phyloP scores from a whole-genome alignment of 2,797 vertebrate genomes.

The Channallabes apus region DNA sequence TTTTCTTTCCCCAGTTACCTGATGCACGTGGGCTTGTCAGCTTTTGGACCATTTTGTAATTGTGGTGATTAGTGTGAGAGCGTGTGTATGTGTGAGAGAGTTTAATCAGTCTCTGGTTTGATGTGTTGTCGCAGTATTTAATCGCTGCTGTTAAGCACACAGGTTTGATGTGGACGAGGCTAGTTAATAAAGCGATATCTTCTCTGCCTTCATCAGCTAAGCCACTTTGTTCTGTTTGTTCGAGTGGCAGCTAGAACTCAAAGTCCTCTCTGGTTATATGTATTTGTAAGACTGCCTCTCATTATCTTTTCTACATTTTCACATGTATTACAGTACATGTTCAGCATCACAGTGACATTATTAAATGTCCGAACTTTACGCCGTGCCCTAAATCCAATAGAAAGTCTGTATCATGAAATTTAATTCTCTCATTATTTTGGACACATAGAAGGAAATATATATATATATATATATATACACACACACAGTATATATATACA shows the following conservation, averaged over 20 bases:
- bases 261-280: conserved; percentile 37
- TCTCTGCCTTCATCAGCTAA: conserved; percentile 71
- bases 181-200: conserved; percentile 79
- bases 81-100: conserved; percentile 60
- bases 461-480: too few relatives aligned
- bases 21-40: conserved; percentile 58
- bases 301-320: conserved; percentile 27
- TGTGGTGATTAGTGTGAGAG: conserved; percentile 71
- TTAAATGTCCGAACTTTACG: neutral
- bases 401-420: neutral
- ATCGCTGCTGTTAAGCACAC: conserved; percentile 69
- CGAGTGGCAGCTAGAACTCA: conserved; percentile 56
- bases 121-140: conserved; percentile 78
- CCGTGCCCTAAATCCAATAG: neutral
- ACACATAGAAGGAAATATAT: neutral
- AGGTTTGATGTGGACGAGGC: conserved; percentile 78
- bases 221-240: conserved; percentile 63
- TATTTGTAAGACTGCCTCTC: conserved; percentile 8
- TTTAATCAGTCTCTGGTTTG: conserved; percentile 78
- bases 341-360: neutral
- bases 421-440: neutral
- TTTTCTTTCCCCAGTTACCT: conserved; percentile 63
- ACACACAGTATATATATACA: too few relatives aligned
- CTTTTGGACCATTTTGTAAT: conserved; percentile 60
- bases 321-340: neutral